Base-by-base conservation (phyloP, 2,888 invertebrate genomes). In the Monochamus alternatus region DNA sequence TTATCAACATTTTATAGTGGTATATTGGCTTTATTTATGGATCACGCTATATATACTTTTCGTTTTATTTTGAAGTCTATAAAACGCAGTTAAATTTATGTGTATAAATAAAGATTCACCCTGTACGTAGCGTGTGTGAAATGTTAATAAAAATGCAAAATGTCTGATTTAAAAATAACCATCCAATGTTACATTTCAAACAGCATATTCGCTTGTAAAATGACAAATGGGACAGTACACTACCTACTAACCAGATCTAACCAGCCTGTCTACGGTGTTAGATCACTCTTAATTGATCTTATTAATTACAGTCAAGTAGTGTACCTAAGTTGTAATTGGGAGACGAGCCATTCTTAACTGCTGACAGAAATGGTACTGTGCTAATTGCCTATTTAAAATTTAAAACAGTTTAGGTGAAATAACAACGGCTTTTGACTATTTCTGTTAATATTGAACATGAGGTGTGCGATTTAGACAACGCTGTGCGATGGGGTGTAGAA, bases 331-430 rank as follows among this genome's bases (percentile, higher is more conserved):
- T 47, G 31, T 44, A 69, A 69, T 60, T 69, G 30, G 10, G 60
- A 60, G 69, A 60, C 60, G 59, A 58, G 66, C 12, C 30, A 51
- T 32, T 31, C 32, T 31, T 66, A 66, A 66, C 22, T 7, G n/a
- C 51, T 31, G 2, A 30, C 70, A 59, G 65, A 64, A 67, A 74
- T 70, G 60, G 70, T 72, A 65, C 72, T 69, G 52, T 30, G 22
- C 47, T 67, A 78, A 78, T 78, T 76, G 71, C 60, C 75, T 60
- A 75, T 76, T 78, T 76, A 78, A 77, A 77, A 75, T 73, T 70
- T 72, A 71, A 74, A 74, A 62, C 62, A n/a, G 69, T 74, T 74
- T 67, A 75, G 59, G 59, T 68, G 44, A 73, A 76, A 65, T 71
- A 52, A 64, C 73, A 12, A 22, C 22, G 55, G 62, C 67, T 47